These are phyloP conservation scores for Halesus radiatus DNA, from an alignment of 1,140 invertebrate species.

Conservation along the genomic window DNA sequence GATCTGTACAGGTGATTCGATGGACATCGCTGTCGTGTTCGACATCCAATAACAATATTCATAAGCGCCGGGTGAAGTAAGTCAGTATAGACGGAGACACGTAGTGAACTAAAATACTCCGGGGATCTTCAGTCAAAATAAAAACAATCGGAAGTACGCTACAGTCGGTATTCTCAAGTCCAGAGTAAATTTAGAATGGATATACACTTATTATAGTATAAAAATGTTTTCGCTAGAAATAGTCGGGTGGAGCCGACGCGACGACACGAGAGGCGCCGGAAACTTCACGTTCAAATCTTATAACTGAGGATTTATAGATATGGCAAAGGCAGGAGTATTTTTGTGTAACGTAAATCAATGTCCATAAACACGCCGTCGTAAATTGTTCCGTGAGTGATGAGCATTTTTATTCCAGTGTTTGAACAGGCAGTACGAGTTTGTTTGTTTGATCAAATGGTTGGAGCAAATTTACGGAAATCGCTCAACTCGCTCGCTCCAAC, in stretches of 20 bases:
- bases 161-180: conserved; percentile 14
- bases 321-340: neutral
- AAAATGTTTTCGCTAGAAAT: conserved; percentile 44
- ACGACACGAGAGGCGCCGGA: conserved; percentile 30
- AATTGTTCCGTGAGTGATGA: neutral
- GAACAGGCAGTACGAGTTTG: neutral
- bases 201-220: conserved; percentile 45
- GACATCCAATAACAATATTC: neutral
- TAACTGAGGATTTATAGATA: neutral
- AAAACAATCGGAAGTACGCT: conserved; percentile 38
- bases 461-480: conserved; percentile 1
- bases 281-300: conserved; percentile 1
- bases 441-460: conserved; percentile 13
- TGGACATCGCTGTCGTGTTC: neutral
- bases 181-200: conserved; percentile 35
- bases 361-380: neutral
- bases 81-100: neutral
- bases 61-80: neutral
- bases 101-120: conserved; percentile 17
- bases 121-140: conserved; percentile 15
- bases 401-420: neutral
- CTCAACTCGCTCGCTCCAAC: neutral
- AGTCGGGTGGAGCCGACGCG: conserved; percentile 27
- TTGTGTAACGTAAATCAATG: neutral
- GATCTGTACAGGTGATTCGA: conserved; percentile 16